phyloP scores from a whole-genome alignment of 2,113 vertebrate genomes.

The Dipodomys stephensi region DNA sequence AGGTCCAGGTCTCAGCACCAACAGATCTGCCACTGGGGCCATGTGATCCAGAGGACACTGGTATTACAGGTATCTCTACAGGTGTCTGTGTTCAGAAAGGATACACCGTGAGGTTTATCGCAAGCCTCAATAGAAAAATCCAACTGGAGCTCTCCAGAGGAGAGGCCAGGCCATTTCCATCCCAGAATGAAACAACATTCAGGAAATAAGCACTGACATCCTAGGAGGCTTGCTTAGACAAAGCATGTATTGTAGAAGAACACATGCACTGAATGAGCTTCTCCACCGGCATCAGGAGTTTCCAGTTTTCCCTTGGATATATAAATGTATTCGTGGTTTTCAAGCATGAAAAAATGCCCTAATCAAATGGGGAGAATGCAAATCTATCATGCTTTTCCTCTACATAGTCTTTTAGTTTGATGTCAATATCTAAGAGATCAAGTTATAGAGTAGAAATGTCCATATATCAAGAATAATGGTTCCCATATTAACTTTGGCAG shows the following conservation, averaged over 20 bases:
- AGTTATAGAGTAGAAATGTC: background rate
- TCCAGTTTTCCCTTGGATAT: background rate
- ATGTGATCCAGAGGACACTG: background rate
- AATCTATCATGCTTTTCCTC: background rate
- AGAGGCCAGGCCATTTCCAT: background rate
- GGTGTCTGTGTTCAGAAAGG: background rate
- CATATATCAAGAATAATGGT: background rate
- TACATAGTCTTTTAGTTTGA: background rate
- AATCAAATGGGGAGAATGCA: background rate
- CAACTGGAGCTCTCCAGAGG: background rate
- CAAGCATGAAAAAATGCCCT: background rate
- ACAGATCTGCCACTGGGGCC: background rate
- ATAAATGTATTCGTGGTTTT: background rate
- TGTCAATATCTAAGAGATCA: background rate
- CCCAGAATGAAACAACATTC: background rate
- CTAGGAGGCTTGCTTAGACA: background rate
- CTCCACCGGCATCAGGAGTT: no score
- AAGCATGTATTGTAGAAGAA: background rate
- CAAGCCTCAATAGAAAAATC: background rate
- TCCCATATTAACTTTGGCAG: background rate
- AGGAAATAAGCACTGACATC: background rate
- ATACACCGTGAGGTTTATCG: rapidly evolving
- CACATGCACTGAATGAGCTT: background rate
- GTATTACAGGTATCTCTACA: rapidly evolving
- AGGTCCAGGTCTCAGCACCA: background rate